A percentile compares a stretch with the other conserved stretches of the same genome.
phyloP scores from a whole-genome alignment of 2,113 vertebrate genomes.

The Thomomys bottae region DNA sequence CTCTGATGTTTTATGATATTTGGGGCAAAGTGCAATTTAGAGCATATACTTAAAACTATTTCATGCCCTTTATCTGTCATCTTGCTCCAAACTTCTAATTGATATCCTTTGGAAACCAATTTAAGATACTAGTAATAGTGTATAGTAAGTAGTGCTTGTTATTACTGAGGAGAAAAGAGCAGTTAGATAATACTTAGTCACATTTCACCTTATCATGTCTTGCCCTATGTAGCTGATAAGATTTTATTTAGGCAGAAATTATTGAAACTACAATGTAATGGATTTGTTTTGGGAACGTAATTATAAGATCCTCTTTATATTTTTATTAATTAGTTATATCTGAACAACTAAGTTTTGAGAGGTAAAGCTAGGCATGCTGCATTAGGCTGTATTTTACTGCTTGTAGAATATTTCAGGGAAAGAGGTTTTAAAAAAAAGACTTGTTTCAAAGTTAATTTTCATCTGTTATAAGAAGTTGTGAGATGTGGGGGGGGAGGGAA shows the following conservation, averaged over 20 bases:
- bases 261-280: constrained; percentile 10
- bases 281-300: not conserved
- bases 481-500: no score
- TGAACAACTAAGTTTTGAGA: not conserved
- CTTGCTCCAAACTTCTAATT: constrained; percentile 8
- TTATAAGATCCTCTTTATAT: constrained; percentile 37
- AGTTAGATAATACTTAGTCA: not conserved
- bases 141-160: not conserved
- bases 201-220: not conserved
- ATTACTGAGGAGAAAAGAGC: not conserved
- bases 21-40: not conserved
- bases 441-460: constrained; percentile 23
- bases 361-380: not conserved
- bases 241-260: constrained; percentile 44
- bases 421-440: not conserved
- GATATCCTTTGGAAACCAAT: not conserved
- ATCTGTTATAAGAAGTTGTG: no score
- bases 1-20: not conserved
- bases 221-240: not conserved
- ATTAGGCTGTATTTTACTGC: constrained; percentile 25
- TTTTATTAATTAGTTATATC: not conserved
- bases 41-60: not conserved
- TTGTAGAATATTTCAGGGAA: not conserved
- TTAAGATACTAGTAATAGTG: not conserved
- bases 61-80: not conserved